Percentiles rank a stretch among this genome's conserved stretches.
Evolutionary conservation across 1,140 invertebrate genomes (phyloP).

Genomic region (Drosophila malerkotliana): DNA sequence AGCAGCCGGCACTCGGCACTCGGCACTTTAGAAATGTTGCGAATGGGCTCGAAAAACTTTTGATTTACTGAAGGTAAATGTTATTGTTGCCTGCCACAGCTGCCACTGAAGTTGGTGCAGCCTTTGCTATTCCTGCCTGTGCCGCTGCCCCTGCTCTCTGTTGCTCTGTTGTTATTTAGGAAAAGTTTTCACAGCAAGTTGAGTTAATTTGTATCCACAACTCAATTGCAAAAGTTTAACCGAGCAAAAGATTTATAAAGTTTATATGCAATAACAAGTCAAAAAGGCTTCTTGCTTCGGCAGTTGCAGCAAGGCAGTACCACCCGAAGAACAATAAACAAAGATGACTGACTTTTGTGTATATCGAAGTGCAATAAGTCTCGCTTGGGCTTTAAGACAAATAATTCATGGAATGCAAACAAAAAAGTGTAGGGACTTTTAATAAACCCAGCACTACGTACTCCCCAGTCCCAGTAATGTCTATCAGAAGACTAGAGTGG

Average conservation of each 20-base stretch:
- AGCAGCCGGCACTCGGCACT: conserved; percentile 19
- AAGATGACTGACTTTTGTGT: conserved; percentile 20
- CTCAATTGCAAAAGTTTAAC: conserved; percentile 81
- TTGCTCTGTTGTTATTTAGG: conserved; percentile 61
- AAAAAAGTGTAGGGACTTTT: background rate
- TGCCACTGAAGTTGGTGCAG: conserved; percentile 47
- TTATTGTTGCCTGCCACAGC: conserved; percentile 67
- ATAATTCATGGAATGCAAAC: too few species aligned
- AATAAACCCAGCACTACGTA: background rate
- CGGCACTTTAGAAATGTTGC: conserved; percentile 39
- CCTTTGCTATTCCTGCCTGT: conserved; percentile 5
- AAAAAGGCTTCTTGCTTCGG: conserved; percentile 32
- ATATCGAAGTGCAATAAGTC: conserved; percentile 56
- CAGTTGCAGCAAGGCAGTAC: conserved; percentile 24
- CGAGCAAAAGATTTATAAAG: conserved; percentile 80
- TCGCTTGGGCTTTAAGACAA: background rate
- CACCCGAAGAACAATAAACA: conserved; percentile 65
- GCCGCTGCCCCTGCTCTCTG: background rate
- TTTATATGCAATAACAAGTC: conserved; percentile 78
- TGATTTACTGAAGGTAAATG: conserved; percentile 67
- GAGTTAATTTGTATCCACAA: conserved; percentile 81
- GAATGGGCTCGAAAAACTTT: conserved; percentile 54
- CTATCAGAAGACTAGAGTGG: conserved; percentile 8
- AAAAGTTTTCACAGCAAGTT: conserved; percentile 71
- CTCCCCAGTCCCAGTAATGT: background rate